phyloP scores from a whole-genome alignment of 2,113 vertebrate species.

The Himantopus leucocephalus region DNA sequence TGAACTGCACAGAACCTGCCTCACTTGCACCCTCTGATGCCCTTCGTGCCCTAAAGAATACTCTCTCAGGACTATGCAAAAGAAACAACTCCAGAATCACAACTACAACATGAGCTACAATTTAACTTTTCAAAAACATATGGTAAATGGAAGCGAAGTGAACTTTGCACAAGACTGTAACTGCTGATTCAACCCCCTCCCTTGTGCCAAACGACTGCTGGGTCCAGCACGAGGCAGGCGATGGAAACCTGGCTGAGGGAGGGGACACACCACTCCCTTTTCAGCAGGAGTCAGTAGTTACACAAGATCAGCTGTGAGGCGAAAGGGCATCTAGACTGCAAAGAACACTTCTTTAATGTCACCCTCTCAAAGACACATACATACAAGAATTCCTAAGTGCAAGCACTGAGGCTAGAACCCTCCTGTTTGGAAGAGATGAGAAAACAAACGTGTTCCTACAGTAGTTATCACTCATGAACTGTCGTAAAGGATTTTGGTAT shows the following conservation, averaged over 20 bases:
- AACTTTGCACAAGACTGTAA: background rate
- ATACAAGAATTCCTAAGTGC: fast-evolving
- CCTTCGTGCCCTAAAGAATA: fast-evolving
- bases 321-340: background rate
- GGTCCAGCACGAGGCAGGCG: background rate
- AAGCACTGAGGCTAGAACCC: background rate
- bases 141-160: background rate
- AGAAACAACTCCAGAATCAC: background rate
- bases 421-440: background rate
- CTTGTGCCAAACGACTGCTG: background rate
- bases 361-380: fast-evolving
- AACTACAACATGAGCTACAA: background rate
- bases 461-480: fast-evolving
- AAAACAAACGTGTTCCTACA: background rate
- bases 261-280: background rate
- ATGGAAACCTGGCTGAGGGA: background rate
- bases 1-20: background rate
- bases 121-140: background rate
- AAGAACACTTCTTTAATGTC: fast-evolving
- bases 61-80: fast-evolving
- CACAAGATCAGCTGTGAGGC: fast-evolving
- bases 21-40: too few relatives aligned
- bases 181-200: background rate
- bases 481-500: background rate
- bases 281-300: background rate